Evolutionary conservation across 2,113 vertebrate genomes (phyloP).

Genomic region (Xiphias gladius): DNA sequence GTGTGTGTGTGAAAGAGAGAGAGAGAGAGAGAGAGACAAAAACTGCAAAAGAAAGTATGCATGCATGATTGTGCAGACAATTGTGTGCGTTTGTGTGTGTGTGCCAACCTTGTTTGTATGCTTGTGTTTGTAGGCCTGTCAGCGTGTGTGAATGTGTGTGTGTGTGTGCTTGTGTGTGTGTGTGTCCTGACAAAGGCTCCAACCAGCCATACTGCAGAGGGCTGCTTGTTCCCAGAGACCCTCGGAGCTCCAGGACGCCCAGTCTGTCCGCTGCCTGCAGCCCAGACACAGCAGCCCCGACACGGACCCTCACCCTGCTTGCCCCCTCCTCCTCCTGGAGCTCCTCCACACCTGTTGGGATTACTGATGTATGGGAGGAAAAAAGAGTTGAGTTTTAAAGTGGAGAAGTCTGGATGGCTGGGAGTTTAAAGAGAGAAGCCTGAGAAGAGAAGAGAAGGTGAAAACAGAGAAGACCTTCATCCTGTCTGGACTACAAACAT

Average conservation of each 20-base stretch:
- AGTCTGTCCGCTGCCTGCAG: slow-evolving; percentile 58
- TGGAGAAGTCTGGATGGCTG: not conserved
- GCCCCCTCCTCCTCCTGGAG: slow-evolving; percentile 48
- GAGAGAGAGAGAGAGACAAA: slow-evolving; percentile 36
- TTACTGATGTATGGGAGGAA: slow-evolving; percentile 19
- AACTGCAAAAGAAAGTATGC: slow-evolving; percentile 53
- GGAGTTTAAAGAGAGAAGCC: slow-evolving; percentile 5
- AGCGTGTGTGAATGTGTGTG: no score
- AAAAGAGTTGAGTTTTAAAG: slow-evolving; percentile 3
- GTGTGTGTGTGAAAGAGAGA: not conserved
- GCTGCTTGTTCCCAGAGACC: slow-evolving; percentile 76
- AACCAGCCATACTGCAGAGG: slow-evolving; percentile 78
- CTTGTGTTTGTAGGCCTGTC: slow-evolving; percentile 36
- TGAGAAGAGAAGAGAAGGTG: slow-evolving; percentile 5
- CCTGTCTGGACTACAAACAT: slow-evolving; percentile 13
- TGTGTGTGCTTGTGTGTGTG: slow-evolving; percentile 30
- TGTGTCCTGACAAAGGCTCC: slow-evolving; percentile 73
- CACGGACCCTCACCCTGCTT: slow-evolving; percentile 2
- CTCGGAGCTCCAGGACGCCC: slow-evolving; percentile 70
- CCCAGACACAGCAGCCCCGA: slow-evolving; percentile 58
- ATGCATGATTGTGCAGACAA: slow-evolving; percentile 62
- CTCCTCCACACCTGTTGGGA: slow-evolving; percentile 16
- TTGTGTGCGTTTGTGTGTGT: slow-evolving; percentile 66
- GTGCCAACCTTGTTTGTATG: slow-evolving; percentile 69
- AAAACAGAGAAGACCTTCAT: slow-evolving; percentile 2